Evolutionary conservation across 2,113 vertebrate species (phyloP).

Genomic region (Chrysochloris asiatica): DNA sequence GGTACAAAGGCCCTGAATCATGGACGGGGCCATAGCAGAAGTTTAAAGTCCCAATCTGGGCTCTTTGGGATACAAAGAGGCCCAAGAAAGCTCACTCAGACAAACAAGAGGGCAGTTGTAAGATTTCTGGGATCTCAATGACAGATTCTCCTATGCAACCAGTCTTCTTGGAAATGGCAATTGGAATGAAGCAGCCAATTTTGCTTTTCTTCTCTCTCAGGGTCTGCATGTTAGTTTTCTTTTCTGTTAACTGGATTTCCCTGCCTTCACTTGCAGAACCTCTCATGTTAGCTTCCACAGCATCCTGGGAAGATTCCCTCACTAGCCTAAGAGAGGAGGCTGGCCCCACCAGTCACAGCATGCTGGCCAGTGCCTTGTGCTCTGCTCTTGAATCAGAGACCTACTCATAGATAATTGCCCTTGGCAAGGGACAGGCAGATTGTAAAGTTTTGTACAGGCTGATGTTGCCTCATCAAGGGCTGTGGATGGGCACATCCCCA

Average conservation of each 20-base stretch:
- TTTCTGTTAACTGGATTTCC: slow-evolving; percentile 30
- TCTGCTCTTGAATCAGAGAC: not conserved
- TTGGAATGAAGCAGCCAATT: too few relatives aligned
- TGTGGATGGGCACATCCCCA: not conserved
- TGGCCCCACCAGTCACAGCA: not conserved
- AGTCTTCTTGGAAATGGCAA: not conserved
- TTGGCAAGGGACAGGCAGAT: not conserved
- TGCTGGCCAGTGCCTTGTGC: not conserved
- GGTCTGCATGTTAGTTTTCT: not conserved
- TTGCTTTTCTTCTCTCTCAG: not conserved
- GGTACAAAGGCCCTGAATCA: not conserved
- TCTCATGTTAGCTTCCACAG: not conserved
- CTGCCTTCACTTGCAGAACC: not conserved
- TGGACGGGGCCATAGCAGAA: too few relatives aligned
- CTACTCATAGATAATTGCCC: not conserved
- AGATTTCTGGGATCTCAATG: too few relatives aligned
- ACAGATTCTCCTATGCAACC: not conserved
- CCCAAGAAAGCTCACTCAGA: not conserved
- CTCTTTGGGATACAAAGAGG: not conserved
- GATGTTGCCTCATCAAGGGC: not conserved
- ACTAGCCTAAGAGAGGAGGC: not conserved
- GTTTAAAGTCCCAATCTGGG: not conserved
- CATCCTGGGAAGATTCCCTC: not conserved
- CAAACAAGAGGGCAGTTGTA: not conserved
- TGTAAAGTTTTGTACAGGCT: not conserved